Conservation (phyloP, 2,888 invertebrate species). For the Platypus cylindrus region DNA sequence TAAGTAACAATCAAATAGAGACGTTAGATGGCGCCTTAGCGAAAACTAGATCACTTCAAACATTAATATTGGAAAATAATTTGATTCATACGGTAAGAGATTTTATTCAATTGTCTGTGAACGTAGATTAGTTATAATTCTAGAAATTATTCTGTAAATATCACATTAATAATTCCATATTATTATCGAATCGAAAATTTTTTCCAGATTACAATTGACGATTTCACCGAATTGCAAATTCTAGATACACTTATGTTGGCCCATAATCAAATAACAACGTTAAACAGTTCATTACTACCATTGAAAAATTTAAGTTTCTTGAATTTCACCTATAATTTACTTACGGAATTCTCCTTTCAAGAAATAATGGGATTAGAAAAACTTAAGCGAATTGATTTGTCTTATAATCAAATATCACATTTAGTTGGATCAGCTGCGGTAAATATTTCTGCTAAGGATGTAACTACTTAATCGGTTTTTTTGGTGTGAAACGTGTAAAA, state of each 20-base stretch:
- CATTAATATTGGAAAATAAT: constrained; percentile 60
- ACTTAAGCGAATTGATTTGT: constrained; percentile 61
- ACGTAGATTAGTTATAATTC: too few relatives aligned
- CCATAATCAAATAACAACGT: constrained; percentile 54
- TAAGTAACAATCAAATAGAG: constrained; percentile 58
- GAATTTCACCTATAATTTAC: constrained; percentile 63
- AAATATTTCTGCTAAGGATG: too few relatives aligned
- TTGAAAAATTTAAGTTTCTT: constrained; percentile 53
- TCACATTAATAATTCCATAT: too few relatives aligned
- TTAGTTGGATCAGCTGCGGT: constrained; percentile 55
- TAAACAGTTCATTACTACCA: constrained; percentile 61
- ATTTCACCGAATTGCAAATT: constrained; percentile 57
- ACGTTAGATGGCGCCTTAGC: constrained; percentile 59
- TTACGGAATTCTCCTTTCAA: constrained; percentile 66
- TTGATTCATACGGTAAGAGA: constrained; percentile 56
- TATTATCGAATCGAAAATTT: too few relatives aligned
- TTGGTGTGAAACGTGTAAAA: too few relatives aligned
- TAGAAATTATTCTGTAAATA: too few relatives aligned
- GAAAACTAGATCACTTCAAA: constrained; percentile 51
- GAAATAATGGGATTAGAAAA: constrained; percentile 63
- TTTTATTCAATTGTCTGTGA: too few relatives aligned
- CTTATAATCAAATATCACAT: constrained; percentile 58
- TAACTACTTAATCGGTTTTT: too few relatives aligned
- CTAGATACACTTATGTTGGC: constrained; percentile 60
- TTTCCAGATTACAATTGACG: constrained; percentile 54